These are phyloP conservation scores for Cervus canadensis DNA, from an alignment of 2,113 vertebrate genomes.

Conservation along the genomic window DNA sequence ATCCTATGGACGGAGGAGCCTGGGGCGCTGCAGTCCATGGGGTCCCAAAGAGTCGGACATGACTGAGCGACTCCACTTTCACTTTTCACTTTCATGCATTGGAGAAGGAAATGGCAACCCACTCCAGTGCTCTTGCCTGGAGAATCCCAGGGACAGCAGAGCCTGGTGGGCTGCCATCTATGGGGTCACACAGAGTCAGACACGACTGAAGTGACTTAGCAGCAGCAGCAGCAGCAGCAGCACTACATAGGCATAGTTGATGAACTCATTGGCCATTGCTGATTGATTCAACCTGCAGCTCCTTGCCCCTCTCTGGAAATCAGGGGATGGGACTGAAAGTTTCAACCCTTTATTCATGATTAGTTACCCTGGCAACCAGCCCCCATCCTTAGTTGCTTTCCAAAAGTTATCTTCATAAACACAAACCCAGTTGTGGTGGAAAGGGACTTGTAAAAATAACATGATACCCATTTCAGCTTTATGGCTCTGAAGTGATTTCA, in stretches of 20 bases:
- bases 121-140: too few species aligned
- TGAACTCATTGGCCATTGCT: background rate
- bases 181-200: too few species aligned
- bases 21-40: too few species aligned
- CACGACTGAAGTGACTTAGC: too few species aligned
- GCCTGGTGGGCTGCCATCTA: too few species aligned
- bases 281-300: background rate
- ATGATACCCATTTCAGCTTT: background rate
- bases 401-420: background rate
- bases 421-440: background rate
- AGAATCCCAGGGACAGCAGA: too few species aligned
- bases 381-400: background rate
- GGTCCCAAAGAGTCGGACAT: too few species aligned
- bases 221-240: too few species aligned
- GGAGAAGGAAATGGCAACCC: too few species aligned
- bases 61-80: too few species aligned
- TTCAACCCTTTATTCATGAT: background rate
- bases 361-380: background rate
- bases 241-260: background rate
- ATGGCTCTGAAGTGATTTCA: background rate
- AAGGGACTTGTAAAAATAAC: background rate
- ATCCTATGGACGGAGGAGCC: too few species aligned
- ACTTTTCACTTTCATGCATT: too few species aligned
- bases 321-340: background rate
- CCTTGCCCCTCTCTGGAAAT: background rate